phyloP scores from a whole-genome alignment of 1,140 invertebrate species.

The Ceratitis capitata region DNA sequence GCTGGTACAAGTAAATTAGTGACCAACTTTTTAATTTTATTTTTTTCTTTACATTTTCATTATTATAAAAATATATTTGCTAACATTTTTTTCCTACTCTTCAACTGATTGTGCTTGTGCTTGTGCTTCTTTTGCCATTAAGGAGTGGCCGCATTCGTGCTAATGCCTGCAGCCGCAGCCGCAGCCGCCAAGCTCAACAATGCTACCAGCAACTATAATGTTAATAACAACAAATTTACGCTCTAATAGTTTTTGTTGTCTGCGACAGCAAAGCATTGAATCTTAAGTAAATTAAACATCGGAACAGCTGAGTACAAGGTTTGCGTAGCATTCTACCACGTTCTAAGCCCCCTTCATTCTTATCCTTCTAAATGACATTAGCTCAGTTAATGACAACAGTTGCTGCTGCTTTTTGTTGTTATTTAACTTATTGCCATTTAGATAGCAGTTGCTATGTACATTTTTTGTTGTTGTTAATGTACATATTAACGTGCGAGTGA shows the following conservation, averaged over 20 bases:
- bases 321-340: neutral
- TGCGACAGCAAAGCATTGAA: neutral
- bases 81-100: neutral
- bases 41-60: neutral
- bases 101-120: neutral
- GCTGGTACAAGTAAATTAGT: neutral
- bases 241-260: slow-evolving; percentile 23
- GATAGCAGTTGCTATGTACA: neutral
- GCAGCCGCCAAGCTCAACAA: neutral
- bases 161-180: neutral
- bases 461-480: neutral
- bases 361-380: neutral
- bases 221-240: slow-evolving; percentile 33
- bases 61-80: neutral
- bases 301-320: slow-evolving; percentile 13
- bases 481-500: neutral
- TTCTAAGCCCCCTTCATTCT: neutral
- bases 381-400: neutral
- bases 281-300: slow-evolving; percentile 17
- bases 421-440: neutral
- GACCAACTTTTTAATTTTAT: neutral
- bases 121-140: neutral
- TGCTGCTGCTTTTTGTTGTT: neutral
- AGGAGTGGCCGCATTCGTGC: slow-evolving; percentile 13
- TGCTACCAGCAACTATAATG: neutral